Conservation (phyloP, 2,113 vertebrate genomes). For the Campylorhamphus procurvoides region DNA sequence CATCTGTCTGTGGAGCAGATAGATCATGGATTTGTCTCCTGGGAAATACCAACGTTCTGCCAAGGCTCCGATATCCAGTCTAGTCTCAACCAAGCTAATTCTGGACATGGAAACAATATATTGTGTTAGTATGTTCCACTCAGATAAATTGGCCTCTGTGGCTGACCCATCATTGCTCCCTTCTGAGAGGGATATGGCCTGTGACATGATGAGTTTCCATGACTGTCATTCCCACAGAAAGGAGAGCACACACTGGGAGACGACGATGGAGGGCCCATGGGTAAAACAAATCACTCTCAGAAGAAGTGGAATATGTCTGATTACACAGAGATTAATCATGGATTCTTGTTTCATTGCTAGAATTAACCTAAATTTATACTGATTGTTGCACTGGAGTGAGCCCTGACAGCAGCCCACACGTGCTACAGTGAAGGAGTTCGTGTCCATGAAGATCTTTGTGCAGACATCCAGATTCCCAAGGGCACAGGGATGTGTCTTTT, state of each 20-base stretch:
- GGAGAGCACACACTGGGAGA: neutral
- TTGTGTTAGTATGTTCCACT: neutral
- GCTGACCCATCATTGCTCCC: neutral
- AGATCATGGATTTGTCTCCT: neutral
- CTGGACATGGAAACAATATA: slow-evolving; percentile 35
- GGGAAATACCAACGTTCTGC: neutral
- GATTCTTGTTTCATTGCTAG: neutral
- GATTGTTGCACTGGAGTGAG: neutral
- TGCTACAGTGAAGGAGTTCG: neutral
- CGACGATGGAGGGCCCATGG: neutral
- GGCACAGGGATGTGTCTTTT: neutral
- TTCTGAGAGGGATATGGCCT: neutral
- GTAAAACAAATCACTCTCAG: neutral
- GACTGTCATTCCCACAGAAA: slow-evolving; percentile 26
- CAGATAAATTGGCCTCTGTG: neutral
- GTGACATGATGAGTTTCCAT: slow-evolving; percentile 3
- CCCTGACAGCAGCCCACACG: neutral
- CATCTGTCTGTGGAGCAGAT: neutral
- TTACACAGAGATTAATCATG: neutral
- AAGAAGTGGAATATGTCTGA: neutral
- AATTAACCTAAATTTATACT: neutral
- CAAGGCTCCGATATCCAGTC: slow-evolving; percentile 8
- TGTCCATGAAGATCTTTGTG: neutral
- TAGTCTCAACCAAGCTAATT: slow-evolving; percentile 43
- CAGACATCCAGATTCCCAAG: neutral